phyloP scores from a whole-genome alignment of 2,797 vertebrate genomes.

The Semotilus atromaculatus region DNA sequence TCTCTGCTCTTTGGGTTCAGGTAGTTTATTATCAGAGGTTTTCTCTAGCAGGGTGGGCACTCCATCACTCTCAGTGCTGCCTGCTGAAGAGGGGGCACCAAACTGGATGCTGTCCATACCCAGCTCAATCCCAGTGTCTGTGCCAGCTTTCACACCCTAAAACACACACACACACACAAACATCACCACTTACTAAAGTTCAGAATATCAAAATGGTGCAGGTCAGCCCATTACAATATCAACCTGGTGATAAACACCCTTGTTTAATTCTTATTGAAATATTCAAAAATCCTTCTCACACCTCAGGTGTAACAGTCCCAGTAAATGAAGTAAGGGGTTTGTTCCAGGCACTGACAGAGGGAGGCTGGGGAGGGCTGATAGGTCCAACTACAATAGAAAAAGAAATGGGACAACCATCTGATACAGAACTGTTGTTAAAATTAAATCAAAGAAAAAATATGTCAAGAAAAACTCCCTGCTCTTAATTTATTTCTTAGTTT shows the following conservation, averaged over 20 bases:
- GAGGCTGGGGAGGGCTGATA: conserved; percentile 95
- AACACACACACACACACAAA: neutral
- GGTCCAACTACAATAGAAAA: conserved; percentile 85
- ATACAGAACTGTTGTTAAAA: neutral
- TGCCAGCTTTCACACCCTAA: conserved; percentile 84
- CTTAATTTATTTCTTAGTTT: neutral
- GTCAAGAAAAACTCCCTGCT: neutral
- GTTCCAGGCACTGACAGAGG: conserved; percentile 98
- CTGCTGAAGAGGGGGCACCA: conserved; percentile 93
- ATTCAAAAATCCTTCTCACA: conserved; percentile 64
- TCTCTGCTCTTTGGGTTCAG: conserved; percentile 97
- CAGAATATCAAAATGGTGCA: neutral
- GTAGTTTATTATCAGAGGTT: conserved; percentile 84
- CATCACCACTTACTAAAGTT: neutral
- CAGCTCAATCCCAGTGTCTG: conserved; percentile 86
- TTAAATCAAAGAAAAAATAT: neutral
- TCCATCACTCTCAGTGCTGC: conserved; percentile 92
- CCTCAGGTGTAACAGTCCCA: conserved; percentile 86
- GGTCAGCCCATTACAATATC: neutral
- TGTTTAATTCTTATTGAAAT: neutral
- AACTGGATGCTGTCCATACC: conserved; percentile 96
- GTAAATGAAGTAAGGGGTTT: conserved; percentile 97
- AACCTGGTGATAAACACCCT: neutral
- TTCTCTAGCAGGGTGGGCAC: conserved; percentile 87
- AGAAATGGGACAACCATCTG: conserved; percentile 31